These are phyloP conservation scores for Cerastis rubricosa DNA, from an alignment of 2,888 invertebrate species.

Conservation along the genomic window DNA sequence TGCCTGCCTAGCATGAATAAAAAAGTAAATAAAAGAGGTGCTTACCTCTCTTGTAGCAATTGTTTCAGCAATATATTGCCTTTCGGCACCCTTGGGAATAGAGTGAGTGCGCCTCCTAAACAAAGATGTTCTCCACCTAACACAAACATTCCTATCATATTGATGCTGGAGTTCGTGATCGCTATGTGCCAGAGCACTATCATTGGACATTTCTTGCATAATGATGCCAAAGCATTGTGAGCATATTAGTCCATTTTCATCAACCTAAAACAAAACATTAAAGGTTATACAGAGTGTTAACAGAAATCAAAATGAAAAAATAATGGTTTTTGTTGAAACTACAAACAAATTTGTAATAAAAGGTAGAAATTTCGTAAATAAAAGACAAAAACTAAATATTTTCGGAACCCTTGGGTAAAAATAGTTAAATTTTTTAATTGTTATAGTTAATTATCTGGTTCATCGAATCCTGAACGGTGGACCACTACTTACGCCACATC, in stretches of 20 bases:
- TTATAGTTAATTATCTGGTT: no score
- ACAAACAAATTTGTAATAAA: no score
- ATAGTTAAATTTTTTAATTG: no score
- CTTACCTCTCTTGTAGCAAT: constrained; percentile 16
- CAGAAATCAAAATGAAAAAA: no score
- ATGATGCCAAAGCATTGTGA: constrained; percentile 16
- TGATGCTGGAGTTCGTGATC: not conserved
- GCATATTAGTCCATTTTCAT: constrained; percentile 6
- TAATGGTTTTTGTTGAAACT: no score
- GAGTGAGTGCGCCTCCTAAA: constrained; percentile 6
- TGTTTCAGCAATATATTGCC: constrained; percentile 1
- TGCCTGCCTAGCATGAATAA: not conserved
- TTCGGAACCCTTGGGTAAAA: no score
- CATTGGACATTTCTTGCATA: not conserved
- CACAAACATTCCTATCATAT: constrained; percentile 15
- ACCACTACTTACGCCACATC: no score
- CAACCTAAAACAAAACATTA: constrained; percentile 6
- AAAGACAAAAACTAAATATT: no score
- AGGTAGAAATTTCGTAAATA: no score
- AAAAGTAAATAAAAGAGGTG: not conserved
- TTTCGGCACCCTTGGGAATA: not conserved
- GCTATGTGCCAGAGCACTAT: not conserved
- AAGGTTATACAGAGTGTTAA: no score
- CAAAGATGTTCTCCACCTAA: constrained; percentile 12
- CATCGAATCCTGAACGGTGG: no score